phyloP scores from a whole-genome alignment of 2,797 vertebrate species.

The Crocodylus rhombifer region DNA sequence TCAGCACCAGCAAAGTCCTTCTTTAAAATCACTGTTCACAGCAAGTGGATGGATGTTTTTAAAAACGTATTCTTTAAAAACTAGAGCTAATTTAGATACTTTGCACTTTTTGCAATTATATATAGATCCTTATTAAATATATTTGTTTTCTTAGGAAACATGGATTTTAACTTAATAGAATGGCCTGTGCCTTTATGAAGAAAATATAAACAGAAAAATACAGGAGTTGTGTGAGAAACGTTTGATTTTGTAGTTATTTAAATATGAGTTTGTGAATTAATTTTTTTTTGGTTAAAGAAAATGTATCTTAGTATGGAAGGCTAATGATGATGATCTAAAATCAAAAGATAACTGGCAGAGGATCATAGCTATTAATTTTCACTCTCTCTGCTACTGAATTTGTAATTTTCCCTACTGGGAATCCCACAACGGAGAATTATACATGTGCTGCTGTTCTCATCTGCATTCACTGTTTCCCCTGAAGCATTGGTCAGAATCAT shows the following conservation, averaged over 20 bases:
- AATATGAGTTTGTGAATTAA: neutral
- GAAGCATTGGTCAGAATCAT: accelerated
- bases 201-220: neutral
- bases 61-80: neutral
- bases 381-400: neutral
- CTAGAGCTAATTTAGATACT: neutral
- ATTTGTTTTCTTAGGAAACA: neutral
- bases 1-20: neutral
- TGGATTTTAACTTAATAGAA: neutral
- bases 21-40: neutral
- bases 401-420: neutral
- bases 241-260: neutral
- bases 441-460: neutral
- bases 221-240: neutral
- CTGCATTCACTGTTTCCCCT: neutral
- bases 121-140: neutral
- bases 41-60: neutral
- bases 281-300: neutral
- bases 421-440: neutral
- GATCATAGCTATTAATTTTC: neutral
- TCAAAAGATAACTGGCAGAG: neutral
- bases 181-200: neutral
- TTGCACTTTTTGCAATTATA: neutral
- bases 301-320: neutral
- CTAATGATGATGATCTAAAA: neutral